These are phyloP conservation scores for Lepidurus couesii DNA, from an alignment of 1,140 invertebrate genomes.

Conservation along the genomic window DNA sequence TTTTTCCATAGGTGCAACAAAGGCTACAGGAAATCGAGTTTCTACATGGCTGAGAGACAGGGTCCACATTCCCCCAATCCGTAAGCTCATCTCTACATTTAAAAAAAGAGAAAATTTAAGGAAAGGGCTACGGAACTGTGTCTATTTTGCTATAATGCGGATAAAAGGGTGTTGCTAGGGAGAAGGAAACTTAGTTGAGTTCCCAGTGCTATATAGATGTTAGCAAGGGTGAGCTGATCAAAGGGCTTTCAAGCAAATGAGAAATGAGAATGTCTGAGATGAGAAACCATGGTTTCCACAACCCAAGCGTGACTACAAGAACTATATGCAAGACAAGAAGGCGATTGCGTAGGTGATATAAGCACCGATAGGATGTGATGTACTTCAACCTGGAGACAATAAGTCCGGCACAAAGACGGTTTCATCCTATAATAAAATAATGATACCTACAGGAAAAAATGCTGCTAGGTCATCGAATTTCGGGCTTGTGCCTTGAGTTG, in stretches of 20 bases:
- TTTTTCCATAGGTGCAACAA: neutral
- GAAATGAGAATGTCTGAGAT: neutral
- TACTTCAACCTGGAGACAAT: neutral
- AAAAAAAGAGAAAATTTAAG: neutral
- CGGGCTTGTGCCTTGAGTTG: neutral
- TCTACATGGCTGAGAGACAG: neutral
- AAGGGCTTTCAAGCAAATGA: constrained; percentile 18
- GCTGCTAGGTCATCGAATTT: neutral
- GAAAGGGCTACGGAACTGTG: neutral
- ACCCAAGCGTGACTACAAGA: neutral
- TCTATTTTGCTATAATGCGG: neutral
- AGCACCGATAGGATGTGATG: neutral
- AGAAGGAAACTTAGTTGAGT: neutral
- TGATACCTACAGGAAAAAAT: neutral
- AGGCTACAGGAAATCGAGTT: neutral
- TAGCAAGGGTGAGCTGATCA: constrained; percentile 17
- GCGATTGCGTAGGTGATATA: neutral
- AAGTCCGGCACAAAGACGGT: neutral
- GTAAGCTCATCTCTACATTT: neutral
- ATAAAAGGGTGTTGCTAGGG: neutral
- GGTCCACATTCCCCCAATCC: neutral
- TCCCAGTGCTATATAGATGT: neutral
- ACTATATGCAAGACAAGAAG: neutral
- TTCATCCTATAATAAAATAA: neutral
- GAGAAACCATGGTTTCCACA: neutral